Evolutionary conservation across 2,888 invertebrate genomes (phyloP).

Genomic region (Volucella inflata): DNA sequence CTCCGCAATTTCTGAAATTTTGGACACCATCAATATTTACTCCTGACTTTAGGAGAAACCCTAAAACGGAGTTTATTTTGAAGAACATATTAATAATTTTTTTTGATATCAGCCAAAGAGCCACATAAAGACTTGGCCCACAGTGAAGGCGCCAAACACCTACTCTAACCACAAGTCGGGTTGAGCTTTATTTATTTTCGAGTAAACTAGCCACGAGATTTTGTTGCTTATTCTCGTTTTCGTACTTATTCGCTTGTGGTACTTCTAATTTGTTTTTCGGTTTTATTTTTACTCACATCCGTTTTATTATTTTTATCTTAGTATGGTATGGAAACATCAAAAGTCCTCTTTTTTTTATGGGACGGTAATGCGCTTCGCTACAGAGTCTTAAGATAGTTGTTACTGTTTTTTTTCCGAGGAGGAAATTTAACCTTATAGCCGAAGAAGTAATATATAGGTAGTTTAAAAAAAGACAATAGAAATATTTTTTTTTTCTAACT

Average conservation of each 20-base stretch:
- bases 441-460: too few species aligned
- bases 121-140: slow-evolving; percentile 54
- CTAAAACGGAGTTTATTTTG: slow-evolving; percentile 39
- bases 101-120: slow-evolving; percentile 50
- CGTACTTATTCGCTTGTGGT: neutral
- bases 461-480: too few species aligned
- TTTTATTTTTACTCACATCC: slow-evolving; percentile 53
- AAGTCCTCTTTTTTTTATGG: slow-evolving; percentile 50
- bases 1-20: neutral
- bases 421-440: too few species aligned
- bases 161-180: neutral
- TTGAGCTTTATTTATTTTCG: slow-evolving; percentile 36
- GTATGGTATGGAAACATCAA: slow-evolving; percentile 42
- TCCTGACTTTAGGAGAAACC: neutral
- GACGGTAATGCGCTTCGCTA: slow-evolving; percentile 48
- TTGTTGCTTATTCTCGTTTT: neutral
- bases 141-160: neutral
- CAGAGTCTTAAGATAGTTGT: too few species aligned
- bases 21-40: neutral
- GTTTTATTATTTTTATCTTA: slow-evolving; percentile 64
- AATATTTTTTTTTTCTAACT: too few species aligned
- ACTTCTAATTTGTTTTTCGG: neutral
- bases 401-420: too few species aligned
- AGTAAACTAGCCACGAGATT: slow-evolving; percentile 35
- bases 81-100: slow-evolving; percentile 54